Conservation (phyloP, 2,888 invertebrate genomes). For the Trimorus sp. region DNA sequence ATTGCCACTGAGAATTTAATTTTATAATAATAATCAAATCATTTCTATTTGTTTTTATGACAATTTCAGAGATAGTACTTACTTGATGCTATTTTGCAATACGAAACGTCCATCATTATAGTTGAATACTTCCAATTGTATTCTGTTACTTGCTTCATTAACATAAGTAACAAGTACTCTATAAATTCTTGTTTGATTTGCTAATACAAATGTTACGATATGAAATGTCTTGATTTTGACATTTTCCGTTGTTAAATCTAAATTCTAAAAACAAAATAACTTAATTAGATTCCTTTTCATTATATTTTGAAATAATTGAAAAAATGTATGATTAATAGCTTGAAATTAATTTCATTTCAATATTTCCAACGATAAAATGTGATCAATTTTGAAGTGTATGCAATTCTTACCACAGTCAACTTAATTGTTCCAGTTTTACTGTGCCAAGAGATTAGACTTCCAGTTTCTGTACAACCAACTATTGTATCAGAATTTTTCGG, state of each 20-base stretch:
- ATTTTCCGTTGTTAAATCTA: conserved; percentile 60
- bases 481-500: conserved; percentile 81
- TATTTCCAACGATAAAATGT: neutral
- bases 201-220: conserved; percentile 71
- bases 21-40: conserved; percentile 5
- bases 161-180: conserved; percentile 74
- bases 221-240: conserved; percentile 77
- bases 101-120: conserved; percentile 71
- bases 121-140: conserved; percentile 72
- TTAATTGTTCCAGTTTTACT: conserved; percentile 82
- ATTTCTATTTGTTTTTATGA: neutral
- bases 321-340: too few relatives aligned
- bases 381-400: neutral
- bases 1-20: too few relatives aligned
- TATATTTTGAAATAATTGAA: too few relatives aligned
- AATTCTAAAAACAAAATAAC: conserved; percentile 66
- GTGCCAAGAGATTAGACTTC: conserved; percentile 84
- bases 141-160: conserved; percentile 57
- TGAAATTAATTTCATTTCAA: too few relatives aligned
- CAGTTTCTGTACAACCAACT: conserved; percentile 83
- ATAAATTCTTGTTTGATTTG: conserved; percentile 65
- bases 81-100: conserved; percentile 10
- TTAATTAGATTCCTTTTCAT: too few relatives aligned
- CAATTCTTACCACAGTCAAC: conserved; percentile 80
- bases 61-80: neutral